A percentile compares a stretch with the other conserved stretches of the same genome.
Evolutionary conservation across 2,797 vertebrate species (phyloP).

Genomic region (Chrosomus eos): DNA sequence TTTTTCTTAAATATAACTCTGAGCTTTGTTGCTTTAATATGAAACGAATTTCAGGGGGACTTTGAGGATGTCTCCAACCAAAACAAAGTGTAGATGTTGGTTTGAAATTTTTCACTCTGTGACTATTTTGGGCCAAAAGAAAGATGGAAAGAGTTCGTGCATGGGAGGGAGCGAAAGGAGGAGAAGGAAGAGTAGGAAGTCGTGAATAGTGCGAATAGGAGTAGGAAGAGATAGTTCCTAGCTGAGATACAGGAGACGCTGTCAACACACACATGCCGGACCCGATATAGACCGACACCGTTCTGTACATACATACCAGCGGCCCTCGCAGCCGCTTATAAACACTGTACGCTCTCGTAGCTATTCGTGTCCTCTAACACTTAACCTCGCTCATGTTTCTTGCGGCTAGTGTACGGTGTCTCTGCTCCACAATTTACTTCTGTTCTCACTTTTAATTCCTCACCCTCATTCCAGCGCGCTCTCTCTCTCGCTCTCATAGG

Average conservation of each 20-base stretch:
- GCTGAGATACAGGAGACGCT: conserved; percentile 67
- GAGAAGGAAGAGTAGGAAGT: conserved; percentile 65
- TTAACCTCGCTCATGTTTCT: conserved; percentile 42
- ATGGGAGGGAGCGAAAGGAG: conserved; percentile 51
- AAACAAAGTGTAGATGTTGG: conserved; percentile 39
- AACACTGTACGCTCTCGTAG: conserved; percentile 47
- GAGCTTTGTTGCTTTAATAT: conserved; percentile 48
- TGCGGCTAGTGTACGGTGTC: conserved; percentile 37
- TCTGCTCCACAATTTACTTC: conserved; percentile 39
- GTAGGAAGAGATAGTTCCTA: conserved; percentile 76
- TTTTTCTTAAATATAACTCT: conserved; percentile 24
- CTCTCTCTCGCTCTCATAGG: conserved; percentile 42
- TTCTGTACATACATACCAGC: conserved; percentile 72
- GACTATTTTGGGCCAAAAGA: conserved; percentile 32
- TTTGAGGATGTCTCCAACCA: conserved; percentile 40
- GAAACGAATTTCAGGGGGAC: conserved; percentile 40
- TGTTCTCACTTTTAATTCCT: conserved; percentile 49
- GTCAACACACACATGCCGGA: conserved; percentile 68
- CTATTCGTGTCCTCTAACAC: conserved; percentile 43
- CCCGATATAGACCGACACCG: conserved; percentile 73
- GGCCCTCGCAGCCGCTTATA: conserved; percentile 40
- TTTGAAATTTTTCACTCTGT: conserved; percentile 6
- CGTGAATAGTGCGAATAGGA: conserved; percentile 66
- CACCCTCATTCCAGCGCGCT: conserved; percentile 20
- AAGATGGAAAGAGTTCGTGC: conserved; percentile 10